Base-by-base conservation (phyloP, 2,888 invertebrate genomes). In the Lasiommata megera region DNA sequence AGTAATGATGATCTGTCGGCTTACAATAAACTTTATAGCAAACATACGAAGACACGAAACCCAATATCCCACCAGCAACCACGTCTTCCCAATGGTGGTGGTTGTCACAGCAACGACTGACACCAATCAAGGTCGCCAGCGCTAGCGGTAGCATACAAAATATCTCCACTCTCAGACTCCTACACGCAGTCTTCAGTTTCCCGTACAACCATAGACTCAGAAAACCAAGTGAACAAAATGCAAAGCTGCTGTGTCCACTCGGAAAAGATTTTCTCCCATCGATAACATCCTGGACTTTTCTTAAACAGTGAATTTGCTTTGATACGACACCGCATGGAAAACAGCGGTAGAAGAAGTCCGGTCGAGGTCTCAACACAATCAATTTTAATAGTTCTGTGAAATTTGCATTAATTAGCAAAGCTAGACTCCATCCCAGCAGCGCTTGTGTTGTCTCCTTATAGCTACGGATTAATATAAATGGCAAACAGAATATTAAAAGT, bases 81-180 rank as follows among this genome's bases (percentile, higher is more conserved):
- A 96, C 94, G 87, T 97, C 96, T 90, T 96, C 94, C 95, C 95
- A 96, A 74, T 97, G 97, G 82, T 97, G 97, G 79, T 96, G 96
- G 79, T 97, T 96, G 80, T 97, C 97, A 69, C 94, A 95, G 14
- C 94, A 95, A 51, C 97, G 92, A 72, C 95, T 96, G 1, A 95
- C 79, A 0, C 95, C 95, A 47, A 97, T 92, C 38, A 86, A 63
- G 5, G 77, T 69, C 1, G 96, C 95, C 38, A 92, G 67, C 6
- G 94, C 58, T 1, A 96, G 68, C 0, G 96, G 96, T n/a, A 90
- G 51, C 6, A 94, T 50, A 62, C 93, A 91, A 46, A 93, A 80
- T 6, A 95, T 71, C 51, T 0, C 93, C 93, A 47, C 93, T 88
- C 23, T 92, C 92, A 93, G 31, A 94, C 92, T 58, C 93, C 36